Percentiles rank a stretch among this genome's conserved stretches.
Conservation (phyloP, 2,888 invertebrate species). For the Steinernema carpocapsae region DNA sequence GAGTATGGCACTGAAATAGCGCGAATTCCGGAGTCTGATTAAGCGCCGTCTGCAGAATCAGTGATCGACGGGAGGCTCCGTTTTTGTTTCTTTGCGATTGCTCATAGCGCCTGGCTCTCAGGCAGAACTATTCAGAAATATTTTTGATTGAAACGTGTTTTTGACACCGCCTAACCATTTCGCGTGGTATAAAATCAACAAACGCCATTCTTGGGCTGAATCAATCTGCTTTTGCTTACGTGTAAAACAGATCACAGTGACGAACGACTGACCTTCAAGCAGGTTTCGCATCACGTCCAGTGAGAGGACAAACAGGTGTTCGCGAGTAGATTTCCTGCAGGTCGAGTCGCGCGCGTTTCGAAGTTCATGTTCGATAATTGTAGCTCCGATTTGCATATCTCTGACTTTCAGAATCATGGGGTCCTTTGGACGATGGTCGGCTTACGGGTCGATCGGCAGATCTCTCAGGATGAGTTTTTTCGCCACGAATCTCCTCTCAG, state of each 20-base stretch:
- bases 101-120: neutral
- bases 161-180: neutral
- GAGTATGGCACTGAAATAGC: neutral
- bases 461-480: constrained; percentile 48
- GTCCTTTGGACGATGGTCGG: constrained; percentile 59
- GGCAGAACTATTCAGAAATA: too few relatives aligned
- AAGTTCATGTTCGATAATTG: neutral
- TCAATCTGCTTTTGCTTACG: constrained; percentile 26
- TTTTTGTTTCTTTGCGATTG: neutral
- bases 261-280: constrained; percentile 29
- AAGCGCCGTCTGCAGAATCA: neutral
- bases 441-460: constrained; percentile 58
- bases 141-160: constrained; percentile 1
- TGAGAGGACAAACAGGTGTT: constrained; percentile 31
- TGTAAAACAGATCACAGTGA: constrained; percentile 25
- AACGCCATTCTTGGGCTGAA: neutral
- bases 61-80: neutral
- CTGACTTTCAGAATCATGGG: constrained; percentile 47
- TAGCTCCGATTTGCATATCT: neutral
- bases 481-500: constrained; percentile 47
- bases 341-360: neutral
- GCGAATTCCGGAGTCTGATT: neutral
- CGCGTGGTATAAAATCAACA: constrained; percentile 1
- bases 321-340: constrained; percentile 10
- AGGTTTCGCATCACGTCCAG: constrained; percentile 27